Base-by-base conservation (phyloP, 2,113 vertebrate species). In the Amazona guildingii region DNA sequence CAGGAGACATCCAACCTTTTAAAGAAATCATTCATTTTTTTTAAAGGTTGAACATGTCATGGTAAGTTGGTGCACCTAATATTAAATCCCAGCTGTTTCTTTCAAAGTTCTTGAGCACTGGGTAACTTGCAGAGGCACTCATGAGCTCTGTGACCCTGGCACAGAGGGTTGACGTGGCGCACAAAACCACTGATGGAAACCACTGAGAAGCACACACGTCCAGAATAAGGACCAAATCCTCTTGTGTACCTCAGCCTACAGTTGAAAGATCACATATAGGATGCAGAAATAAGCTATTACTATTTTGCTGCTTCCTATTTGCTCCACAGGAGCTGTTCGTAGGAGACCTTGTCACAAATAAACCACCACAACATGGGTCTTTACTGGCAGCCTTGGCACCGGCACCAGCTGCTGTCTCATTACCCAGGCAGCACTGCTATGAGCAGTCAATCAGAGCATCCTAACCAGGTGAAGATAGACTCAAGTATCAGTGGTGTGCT, bases 11-110 rank as follows among this genome's bases (percentile, higher is more conserved):
- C 93, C 98, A 98, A 98, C 98, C 98, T 98, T 98, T 98, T 98
- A 98, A 98, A 98, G 97, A 97, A 98, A 98, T 98, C 98, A 98
- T 98, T 98, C 98, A 97, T 98, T 98, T 98, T 95, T 97, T 97
- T 97, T 97, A 98, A 98, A 98, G 98, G 98, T 98, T 98, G 98
- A 97, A 97, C 85, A 49, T 98, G 98, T 98, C 98, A 97, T 11
- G 10, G 88, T 78, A 94, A 80, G 93, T 88, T 88, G 94, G 96
- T 94, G 96, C 77, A 84, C 95, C 94, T 87, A 75, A 95, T 97
- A 97, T 98, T 97, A 97, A 95, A 98, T 97, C 95, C 74, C 94
- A 96, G 86, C 95, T 96, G 90, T 95, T 98, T 97, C 95, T 96
- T 95, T 95, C 90, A 87, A 97, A 98, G 97, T 97, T 96, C 88